Evolutionary conservation across 2,888 invertebrate genomes (phyloP).

Genomic region (Hypomecis punctinalis): DNA sequence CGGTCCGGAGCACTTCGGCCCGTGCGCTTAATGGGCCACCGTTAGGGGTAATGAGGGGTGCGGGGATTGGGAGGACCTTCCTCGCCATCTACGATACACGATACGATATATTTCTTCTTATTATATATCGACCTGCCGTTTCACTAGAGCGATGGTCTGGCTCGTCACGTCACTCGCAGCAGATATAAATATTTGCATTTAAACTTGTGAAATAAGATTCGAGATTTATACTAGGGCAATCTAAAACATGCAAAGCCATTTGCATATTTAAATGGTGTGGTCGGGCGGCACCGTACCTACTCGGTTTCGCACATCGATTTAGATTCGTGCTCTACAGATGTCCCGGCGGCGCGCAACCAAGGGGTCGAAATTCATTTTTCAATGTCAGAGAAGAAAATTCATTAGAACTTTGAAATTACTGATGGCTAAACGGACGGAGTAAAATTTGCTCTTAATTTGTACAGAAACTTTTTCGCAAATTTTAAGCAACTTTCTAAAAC

Average conservation of each 20-base stretch:
- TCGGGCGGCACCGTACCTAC: constrained; percentile 50
- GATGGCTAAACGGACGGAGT: constrained; percentile 83
- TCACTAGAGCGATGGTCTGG: constrained; percentile 4
- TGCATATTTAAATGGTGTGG: constrained; percentile 50
- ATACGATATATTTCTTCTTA: constrained; percentile 40
- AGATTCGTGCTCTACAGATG: constrained; percentile 64
- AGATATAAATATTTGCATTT: constrained; percentile 28
- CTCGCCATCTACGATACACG: constrained; percentile 34
- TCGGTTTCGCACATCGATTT: constrained; percentile 61
- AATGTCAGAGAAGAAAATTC: constrained; percentile 84
- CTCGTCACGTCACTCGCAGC: constrained; percentile 2
- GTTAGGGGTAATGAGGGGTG: constrained; percentile 82
- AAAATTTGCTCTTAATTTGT: constrained; percentile 84
- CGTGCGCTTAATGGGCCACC: constrained; percentile 82
- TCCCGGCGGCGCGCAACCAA: constrained; percentile 67
- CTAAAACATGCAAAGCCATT: constrained; percentile 44
- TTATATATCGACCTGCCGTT: constrained; percentile 28
- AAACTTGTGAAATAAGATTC: constrained; percentile 36
- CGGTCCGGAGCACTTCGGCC: constrained; percentile 83
- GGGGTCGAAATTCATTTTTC: constrained; percentile 82
- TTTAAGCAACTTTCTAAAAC: constrained; percentile 77
- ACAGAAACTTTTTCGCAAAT: constrained; percentile 80
- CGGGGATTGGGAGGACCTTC: constrained; percentile 62
- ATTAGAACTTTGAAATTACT: constrained; percentile 85
- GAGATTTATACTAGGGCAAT: constrained; percentile 38